These are phyloP conservation scores for Lerema accius DNA, from an alignment of 1,140 invertebrate genomes.

Conservation along the genomic window DNA sequence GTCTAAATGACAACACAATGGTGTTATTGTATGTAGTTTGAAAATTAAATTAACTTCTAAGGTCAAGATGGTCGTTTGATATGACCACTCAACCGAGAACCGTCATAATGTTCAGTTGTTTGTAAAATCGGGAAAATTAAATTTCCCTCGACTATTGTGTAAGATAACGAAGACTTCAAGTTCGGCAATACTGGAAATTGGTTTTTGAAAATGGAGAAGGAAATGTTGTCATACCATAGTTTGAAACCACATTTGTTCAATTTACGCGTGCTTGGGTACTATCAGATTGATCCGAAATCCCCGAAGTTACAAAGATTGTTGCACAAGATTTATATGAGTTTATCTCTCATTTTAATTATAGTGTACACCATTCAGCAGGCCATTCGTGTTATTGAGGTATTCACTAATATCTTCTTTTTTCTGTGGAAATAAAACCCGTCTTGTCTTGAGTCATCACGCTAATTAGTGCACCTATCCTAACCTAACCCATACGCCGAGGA, in stretches of 20 bases:
- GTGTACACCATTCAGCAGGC: slow-evolving; percentile 55
- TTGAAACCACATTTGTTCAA: slow-evolving; percentile 49
- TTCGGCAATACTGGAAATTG: slow-evolving; percentile 33
- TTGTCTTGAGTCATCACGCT: too few species aligned
- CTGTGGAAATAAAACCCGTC: too few species aligned
- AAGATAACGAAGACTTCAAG: slow-evolving; percentile 18
- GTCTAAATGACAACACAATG: slow-evolving; percentile 34
- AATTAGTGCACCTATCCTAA: too few species aligned
- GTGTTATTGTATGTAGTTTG: slow-evolving; percentile 28
- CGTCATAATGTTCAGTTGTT: slow-evolving; percentile 36
- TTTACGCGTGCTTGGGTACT: slow-evolving; percentile 49
- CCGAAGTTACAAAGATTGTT: slow-evolving; percentile 40
- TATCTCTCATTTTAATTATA: slow-evolving; percentile 44
- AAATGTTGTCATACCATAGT: slow-evolving; percentile 47
- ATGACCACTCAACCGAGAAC: slow-evolving; percentile 31
- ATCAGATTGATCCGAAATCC: slow-evolving; percentile 44
- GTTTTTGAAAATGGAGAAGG: slow-evolving; percentile 36
- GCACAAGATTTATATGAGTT: slow-evolving; percentile 48
- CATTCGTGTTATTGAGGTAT: slow-evolving; percentile 57
- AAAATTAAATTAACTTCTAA: slow-evolving; percentile 30
- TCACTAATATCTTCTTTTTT: too few species aligned
- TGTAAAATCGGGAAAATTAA: slow-evolving; percentile 40
- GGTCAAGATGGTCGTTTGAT: slow-evolving; percentile 32
- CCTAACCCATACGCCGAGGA: too few species aligned
- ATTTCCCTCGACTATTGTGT: slow-evolving; percentile 35